Evolutionary conservation across 2,797 vertebrate genomes (phyloP), one percentile per base, ranked within the genome.

Genomic region (Todus mexicanus): DNA sequence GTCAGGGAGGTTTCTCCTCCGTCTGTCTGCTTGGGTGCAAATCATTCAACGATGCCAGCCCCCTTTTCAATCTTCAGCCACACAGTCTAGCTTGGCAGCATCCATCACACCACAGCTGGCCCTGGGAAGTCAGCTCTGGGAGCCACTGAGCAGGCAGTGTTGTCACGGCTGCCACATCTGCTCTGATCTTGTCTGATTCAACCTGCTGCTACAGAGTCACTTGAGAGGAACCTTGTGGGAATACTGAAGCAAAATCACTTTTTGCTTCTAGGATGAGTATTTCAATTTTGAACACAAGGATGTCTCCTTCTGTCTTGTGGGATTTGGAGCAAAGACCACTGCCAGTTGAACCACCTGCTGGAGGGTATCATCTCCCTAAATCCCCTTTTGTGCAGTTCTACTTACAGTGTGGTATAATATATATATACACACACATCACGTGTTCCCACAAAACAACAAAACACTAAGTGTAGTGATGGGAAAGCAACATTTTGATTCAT

Each of bases 121-220:
- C 87, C 63, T 90, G 37, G 73, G 37, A 84, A 48, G 37, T 66
- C 69, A 87, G 87, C 64, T 84, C 83, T 0, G 8, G 69, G 92
- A 90, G 64, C n/a, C 75, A 40, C 71, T 48, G 80, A 88, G 83
- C 92, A 93, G 86, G 80, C 84, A 86, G 47, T 0, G 7, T 80
- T 90, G 86, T 95, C 31, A 2, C 86, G 93, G 89, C 93, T 94
- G 92, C 95, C 84, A 92, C 87, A 93, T 96, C 95, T 93, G 69
- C 72, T 95, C 92, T 92, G 78, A 96, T 91, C 84, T 69, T 59
- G 23, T 87, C 65, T 91, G 87, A 80, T 95, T 87, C 91, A 74
- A 79, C 84, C 87, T 95, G 92, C 91, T 96, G 96, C 92, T 95
- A 23, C 11, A 1, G n/a, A 71, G 87, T 77, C 87, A 63, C 93